Conservation (phyloP, 2,888 invertebrate genomes). For the Drosophila emarginata region DNA sequence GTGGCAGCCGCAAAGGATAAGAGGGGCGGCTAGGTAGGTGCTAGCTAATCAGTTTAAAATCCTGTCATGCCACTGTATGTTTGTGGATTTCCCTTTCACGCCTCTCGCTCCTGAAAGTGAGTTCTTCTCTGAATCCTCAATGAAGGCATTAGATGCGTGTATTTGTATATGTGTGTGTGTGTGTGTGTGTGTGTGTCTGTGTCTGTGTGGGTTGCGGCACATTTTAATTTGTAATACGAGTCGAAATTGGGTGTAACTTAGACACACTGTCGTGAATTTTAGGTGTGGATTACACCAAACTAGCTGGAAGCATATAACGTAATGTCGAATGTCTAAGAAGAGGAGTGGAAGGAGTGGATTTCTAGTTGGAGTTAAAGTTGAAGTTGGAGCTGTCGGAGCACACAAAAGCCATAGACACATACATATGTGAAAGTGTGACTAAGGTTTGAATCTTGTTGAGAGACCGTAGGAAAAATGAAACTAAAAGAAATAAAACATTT, state of each 20-base stretch:
- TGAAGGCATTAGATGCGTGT: not conserved
- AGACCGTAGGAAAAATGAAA: not conserved
- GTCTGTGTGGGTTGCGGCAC: slow-evolving; percentile 57
- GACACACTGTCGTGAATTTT: slow-evolving; percentile 66
- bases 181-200: slow-evolving; percentile 7
- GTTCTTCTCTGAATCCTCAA: not conserved
- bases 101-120: not conserved
- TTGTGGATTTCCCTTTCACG: slow-evolving; percentile 11
- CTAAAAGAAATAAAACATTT: not conserved
- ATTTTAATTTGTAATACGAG: slow-evolving; percentile 80
- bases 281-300: slow-evolving; percentile 70
- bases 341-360: not conserved
- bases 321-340: slow-evolving; percentile 1
- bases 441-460: slow-evolving; percentile 22
- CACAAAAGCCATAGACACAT: slow-evolving; percentile 38
- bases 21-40: slow-evolving; percentile 31
- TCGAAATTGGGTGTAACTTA: slow-evolving; percentile 76
- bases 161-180: no score
- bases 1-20: slow-evolving; percentile 51
- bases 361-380: slow-evolving; percentile 9
- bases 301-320: slow-evolving; percentile 25
- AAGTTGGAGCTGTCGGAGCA: slow-evolving; percentile 11
- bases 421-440: slow-evolving; percentile 58
- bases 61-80: slow-evolving; percentile 40
- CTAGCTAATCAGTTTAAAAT: slow-evolving; percentile 68